These are phyloP conservation scores for Gymnodraco acuticeps DNA, from an alignment of 2,797 vertebrate genomes.

Conservation along the genomic window DNA sequence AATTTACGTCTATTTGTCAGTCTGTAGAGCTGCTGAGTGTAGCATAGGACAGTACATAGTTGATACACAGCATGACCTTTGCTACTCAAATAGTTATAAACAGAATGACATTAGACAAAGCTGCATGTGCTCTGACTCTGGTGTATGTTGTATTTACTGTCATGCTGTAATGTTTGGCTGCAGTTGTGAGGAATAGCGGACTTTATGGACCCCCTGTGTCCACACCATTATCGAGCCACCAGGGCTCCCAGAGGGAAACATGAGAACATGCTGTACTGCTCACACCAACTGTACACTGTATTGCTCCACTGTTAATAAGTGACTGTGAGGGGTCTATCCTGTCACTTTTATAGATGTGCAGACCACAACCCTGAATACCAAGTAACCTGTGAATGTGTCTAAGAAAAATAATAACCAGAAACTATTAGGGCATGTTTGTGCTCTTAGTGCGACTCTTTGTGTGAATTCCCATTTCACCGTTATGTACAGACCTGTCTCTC, in stretches of 20 bases:
- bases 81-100: conserved; percentile 1
- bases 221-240: conserved; percentile 15
- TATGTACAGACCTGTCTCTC: conserved; percentile 36
- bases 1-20: background rate
- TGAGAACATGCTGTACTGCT: conserved; percentile 42
- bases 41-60: background rate
- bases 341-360: background rate
- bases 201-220: conserved; percentile 37
- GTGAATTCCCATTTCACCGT: conserved; percentile 32
- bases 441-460: background rate
- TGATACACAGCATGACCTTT: conserved; percentile 4
- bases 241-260: conserved; percentile 20
- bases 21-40: background rate
- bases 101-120: background rate
- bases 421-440: background rate
- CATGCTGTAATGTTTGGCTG: conserved; percentile 26
- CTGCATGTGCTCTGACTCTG: conserved; percentile 5
- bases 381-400: background rate
- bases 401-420: conserved; percentile 6
- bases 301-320: background rate
- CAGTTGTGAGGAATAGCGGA: conserved; percentile 16
- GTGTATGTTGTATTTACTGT: conserved; percentile 3
- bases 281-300: background rate
- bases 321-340: background rate
- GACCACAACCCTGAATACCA: background rate